Evolutionary conservation across 2,113 vertebrate genomes (phyloP).

Genomic region (Laticauda laticaudata): DNA sequence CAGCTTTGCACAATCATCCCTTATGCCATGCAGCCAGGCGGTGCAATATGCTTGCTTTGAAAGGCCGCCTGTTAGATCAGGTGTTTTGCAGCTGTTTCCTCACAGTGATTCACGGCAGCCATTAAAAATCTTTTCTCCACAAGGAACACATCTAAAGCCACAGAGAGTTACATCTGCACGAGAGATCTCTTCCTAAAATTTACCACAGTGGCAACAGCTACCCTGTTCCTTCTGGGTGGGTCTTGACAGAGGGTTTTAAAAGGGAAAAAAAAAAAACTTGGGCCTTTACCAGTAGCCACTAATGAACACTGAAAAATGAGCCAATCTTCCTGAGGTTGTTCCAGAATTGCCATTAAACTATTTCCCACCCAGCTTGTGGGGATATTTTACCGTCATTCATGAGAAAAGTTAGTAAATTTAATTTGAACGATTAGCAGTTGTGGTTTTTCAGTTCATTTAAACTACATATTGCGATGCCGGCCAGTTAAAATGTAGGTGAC

Average conservation of each 20-base stretch:
- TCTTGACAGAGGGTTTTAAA: neutral
- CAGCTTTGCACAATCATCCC: neutral
- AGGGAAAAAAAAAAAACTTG: neutral
- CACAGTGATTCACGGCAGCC: neutral
- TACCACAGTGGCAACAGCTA: constrained; percentile 12
- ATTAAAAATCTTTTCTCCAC: constrained; percentile 10
- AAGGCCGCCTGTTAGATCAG: neutral
- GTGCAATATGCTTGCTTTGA: neutral
- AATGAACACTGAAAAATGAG: neutral
- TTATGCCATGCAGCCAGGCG: neutral
- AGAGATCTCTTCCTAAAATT: constrained; percentile 10
- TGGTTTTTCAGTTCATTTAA: neutral
- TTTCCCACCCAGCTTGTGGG: neutral
- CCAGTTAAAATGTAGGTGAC: neutral
- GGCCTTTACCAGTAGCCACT: neutral
- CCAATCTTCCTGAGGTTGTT: neutral
- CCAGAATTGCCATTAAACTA: constrained; percentile 2
- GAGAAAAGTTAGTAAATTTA: neutral
- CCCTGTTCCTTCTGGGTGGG: neutral
- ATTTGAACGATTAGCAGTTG: neutral
- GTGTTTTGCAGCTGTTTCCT: constrained; percentile 27
- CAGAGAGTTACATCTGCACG: neutral
- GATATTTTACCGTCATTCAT: neutral
- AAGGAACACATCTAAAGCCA: constrained; percentile 1
- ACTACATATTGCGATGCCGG: neutral